Conservation (phyloP, 2,888 invertebrate genomes). For the Heteromurus nitidus region DNA sequence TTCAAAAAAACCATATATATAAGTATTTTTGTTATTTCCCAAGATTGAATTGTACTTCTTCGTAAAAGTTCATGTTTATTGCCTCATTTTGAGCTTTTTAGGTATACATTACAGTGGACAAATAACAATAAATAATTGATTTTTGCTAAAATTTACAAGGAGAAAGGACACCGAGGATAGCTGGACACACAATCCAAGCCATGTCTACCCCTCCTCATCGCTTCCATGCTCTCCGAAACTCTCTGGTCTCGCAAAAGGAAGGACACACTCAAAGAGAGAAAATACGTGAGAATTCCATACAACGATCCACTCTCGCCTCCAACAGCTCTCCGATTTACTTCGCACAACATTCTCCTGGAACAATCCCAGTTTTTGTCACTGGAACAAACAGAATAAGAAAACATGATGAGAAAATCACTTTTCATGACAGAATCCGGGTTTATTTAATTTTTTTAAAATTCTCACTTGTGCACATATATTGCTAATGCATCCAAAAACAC, state of each 20-base stretch:
- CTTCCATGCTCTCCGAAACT: conserved; percentile 71
- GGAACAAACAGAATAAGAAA: conserved; percentile 17
- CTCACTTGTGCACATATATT: conserved; percentile 72
- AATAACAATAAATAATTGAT: too few relatives aligned
- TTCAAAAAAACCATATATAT: too few relatives aligned
- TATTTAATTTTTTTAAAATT: neutral
- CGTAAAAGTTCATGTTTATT: too few relatives aligned
- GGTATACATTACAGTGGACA: too few relatives aligned
- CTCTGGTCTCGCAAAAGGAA: conserved; percentile 66
- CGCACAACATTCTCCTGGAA: conserved; percentile 68
- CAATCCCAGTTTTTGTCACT: conserved; percentile 72
- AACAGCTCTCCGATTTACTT: conserved; percentile 71
- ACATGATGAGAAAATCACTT: neutral
- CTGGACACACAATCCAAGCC: conserved; percentile 66
- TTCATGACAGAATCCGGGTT: neutral
- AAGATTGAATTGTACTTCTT: too few relatives aligned
- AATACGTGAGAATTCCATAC: conserved; percentile 68
- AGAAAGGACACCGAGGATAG: conserved; percentile 71
- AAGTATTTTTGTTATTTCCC: too few relatives aligned
- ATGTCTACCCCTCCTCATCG: conserved; percentile 70
- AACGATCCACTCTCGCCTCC: conserved; percentile 64
- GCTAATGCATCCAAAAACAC: conserved; percentile 70
- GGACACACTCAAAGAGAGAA: conserved; percentile 67
- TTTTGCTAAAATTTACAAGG: conserved; percentile 43
- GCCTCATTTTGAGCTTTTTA: too few relatives aligned